Evolutionary conservation across 2,888 invertebrate genomes (phyloP).

Genomic region (Tiphia femorata): DNA sequence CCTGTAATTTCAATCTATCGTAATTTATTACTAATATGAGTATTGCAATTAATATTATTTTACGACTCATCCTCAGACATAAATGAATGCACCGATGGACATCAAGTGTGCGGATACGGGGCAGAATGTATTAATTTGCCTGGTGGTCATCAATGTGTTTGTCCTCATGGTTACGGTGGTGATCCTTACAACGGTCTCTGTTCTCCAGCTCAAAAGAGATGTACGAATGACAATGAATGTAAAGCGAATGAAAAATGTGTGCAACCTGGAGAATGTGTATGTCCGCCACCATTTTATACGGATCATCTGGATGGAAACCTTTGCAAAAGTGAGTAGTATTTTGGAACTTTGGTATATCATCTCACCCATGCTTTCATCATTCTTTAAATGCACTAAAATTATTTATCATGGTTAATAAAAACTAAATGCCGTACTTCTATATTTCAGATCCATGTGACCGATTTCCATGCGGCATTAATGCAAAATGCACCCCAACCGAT

Average conservation of each 20-base stretch:
- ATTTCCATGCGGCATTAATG: conserved; percentile 90
- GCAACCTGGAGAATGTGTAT: conserved; percentile 91
- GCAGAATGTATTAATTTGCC: conserved; percentile 86
- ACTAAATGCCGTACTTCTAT: too few relatives aligned
- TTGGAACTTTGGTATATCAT: too few relatives aligned
- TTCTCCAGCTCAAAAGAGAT: conserved; percentile 84
- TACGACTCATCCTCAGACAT: conserved; percentile 72
- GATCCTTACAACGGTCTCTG: conserved; percentile 87
- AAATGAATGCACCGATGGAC: conserved; percentile 84
- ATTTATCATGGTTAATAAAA: too few relatives aligned
- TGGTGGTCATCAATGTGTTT: conserved; percentile 85
- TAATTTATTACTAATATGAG: not conserved
- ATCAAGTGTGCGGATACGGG: conserved; percentile 85
- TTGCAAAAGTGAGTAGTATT: conserved; percentile 81
- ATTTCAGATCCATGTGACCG: conserved; percentile 83
- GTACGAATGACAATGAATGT: conserved; percentile 87
- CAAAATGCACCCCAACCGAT: conserved; percentile 89
- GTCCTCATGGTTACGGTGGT: conserved; percentile 85
- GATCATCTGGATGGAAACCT: conserved; percentile 86
- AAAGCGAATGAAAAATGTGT: conserved; percentile 90
- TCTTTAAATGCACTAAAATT: too few relatives aligned
- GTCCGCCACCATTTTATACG: conserved; percentile 90
- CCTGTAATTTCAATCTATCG: not conserved
- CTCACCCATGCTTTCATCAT: not conserved
- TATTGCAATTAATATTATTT: not conserved